A percentile compares a stretch with the other conserved stretches of the same genome.
These are phyloP conservation scores for Phocoena sinus DNA, from an alignment of 2,113 vertebrate species.

Conservation along the genomic window DNA sequence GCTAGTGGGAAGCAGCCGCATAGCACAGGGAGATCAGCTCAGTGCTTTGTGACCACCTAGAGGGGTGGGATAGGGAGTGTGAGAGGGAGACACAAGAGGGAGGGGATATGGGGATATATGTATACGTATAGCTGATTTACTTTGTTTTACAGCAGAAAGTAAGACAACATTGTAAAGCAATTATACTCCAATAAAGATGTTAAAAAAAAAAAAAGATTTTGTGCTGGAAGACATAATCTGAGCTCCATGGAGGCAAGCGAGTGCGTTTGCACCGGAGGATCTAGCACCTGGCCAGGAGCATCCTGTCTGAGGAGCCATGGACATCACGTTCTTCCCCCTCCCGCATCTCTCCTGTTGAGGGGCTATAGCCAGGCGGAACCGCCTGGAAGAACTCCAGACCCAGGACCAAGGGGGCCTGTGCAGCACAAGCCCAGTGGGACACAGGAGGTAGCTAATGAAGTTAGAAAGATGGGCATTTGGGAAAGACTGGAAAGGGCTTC, in stretches of 20 bases:
- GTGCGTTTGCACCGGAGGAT: not conserved
- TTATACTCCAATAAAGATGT: no score
- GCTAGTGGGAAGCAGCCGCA: no score
- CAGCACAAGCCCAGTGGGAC: not conserved
- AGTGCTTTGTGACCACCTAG: no score
- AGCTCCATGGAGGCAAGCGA: not conserved
- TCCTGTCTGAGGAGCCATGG: not conserved
- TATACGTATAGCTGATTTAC: no score
- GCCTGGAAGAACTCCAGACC: not conserved
- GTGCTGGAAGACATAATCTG: not conserved
- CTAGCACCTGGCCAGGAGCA: not conserved
- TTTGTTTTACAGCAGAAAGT: no score
- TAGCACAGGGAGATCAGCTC: no score
- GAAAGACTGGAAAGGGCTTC: not conserved
- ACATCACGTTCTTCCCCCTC: not conserved
- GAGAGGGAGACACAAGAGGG: no score
- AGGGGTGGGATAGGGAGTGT: no score
- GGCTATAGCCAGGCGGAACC: not conserved
- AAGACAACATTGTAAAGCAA: no score
- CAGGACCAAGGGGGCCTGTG: not conserved
- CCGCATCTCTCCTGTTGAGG: not conserved
- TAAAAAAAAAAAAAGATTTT: not conserved
- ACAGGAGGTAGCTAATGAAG: rapidly evolving
- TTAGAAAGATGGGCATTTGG: not conserved
- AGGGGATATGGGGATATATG: no score